A percentile compares a stretch with the other conserved stretches of the same genome.
Conservation (phyloP, 2,113 vertebrate genomes). For the Ariopsis seemanni region DNA sequence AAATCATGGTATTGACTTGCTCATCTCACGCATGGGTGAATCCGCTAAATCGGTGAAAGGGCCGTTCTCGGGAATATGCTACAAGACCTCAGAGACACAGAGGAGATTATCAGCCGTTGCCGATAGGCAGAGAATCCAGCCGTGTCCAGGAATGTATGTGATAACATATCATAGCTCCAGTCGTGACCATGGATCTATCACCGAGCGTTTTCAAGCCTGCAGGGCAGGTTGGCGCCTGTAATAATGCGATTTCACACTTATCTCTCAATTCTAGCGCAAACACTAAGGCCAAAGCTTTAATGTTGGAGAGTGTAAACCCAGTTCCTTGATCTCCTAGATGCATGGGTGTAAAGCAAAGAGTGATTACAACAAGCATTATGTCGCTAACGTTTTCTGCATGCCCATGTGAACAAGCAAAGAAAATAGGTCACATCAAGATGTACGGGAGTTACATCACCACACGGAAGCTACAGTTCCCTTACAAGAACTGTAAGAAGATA, state of each 20-base stretch:
- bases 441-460: not conserved
- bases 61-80: constrained; percentile 47
- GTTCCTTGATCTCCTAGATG: constrained; percentile 28
- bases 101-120: constrained; percentile 35
- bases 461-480: not conserved
- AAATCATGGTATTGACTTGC: constrained; percentile 55
- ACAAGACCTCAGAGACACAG: constrained; percentile 43
- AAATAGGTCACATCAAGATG: not conserved
- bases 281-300: constrained; percentile 13
- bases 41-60: constrained; percentile 52
- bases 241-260: constrained; percentile 50
- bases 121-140: constrained; percentile 47
- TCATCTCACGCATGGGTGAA: constrained; percentile 57
- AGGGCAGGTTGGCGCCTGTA: constrained; percentile 45
- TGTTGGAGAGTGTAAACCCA: constrained; percentile 1
- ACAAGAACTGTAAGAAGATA: no score
- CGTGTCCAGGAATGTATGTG: constrained; percentile 57
- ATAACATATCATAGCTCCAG: constrained; percentile 52
- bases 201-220: constrained; percentile 34
- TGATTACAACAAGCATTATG: constrained; percentile 23
- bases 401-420: not conserved
- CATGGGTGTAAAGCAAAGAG: constrained; percentile 31
- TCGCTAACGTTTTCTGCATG: not conserved
- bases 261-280: constrained; percentile 41
- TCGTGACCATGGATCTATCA: constrained; percentile 24